Percentiles rank a stretch among this genome's conserved stretches.
These are phyloP conservation scores for Erynnis tages DNA, from an alignment of 2,888 invertebrate genomes.

Conservation along the genomic window DNA sequence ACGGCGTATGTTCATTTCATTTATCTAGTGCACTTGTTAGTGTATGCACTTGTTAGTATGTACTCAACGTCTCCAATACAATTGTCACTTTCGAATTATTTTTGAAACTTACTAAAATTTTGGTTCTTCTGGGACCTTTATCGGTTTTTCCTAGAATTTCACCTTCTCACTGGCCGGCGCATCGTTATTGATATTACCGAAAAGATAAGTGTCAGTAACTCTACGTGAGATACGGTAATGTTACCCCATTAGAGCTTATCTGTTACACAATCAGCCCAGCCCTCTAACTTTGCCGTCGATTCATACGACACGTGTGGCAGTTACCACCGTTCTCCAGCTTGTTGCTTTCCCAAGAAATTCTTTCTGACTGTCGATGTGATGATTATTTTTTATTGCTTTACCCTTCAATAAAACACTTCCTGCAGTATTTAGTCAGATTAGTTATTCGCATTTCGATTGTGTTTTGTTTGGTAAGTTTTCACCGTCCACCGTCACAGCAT, in stretches of 20 bases:
- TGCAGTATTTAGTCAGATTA: no score
- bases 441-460: no score
- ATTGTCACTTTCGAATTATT: neutral
- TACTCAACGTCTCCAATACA: neutral
- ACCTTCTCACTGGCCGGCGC: constrained; percentile 9
- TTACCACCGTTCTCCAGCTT: constrained; percentile 16
- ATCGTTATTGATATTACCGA: constrained; percentile 9
- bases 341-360: constrained; percentile 4
- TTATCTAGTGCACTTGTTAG: no score
- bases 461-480: no score
- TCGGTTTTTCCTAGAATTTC: neutral
- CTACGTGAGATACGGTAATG: constrained; percentile 34
- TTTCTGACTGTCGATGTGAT: neutral
- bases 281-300: constrained; percentile 22
- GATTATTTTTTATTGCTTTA: neutral
- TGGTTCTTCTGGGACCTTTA: neutral
- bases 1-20: no score
- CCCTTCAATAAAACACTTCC: no score
- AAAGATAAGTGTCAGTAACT: constrained; percentile 28
- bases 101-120: neutral
- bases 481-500: no score
- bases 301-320: constrained; percentile 22
- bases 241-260: constrained; percentile 31
- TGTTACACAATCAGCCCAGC: constrained; percentile 29
- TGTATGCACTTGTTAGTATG: neutral